A percentile compares a stretch with the other conserved stretches of the same genome.
These are phyloP conservation scores for Tolmerus cingulatus DNA, from an alignment of 2,888 invertebrate genomes.

Conservation along the genomic window DNA sequence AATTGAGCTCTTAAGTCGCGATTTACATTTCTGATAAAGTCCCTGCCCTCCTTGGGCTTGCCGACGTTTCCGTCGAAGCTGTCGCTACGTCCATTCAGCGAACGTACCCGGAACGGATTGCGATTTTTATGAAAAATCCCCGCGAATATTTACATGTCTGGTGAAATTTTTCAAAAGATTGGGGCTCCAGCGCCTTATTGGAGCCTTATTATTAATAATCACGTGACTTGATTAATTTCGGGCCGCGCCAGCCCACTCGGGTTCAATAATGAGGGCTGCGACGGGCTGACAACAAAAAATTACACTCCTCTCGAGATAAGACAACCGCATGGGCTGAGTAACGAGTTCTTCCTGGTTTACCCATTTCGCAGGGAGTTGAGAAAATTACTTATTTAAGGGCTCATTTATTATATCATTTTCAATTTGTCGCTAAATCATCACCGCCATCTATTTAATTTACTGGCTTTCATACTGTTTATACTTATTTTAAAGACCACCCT, in stretches of 20 bases:
- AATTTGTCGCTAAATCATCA: not conserved
- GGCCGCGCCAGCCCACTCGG: not conserved
- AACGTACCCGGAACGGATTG: constrained; percentile 1
- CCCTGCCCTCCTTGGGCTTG: not conserved
- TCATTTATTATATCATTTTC: not conserved
- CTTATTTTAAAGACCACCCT: not conserved
- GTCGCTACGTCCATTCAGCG: not conserved
- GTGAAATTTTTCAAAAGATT: not conserved
- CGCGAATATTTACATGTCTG: not conserved
- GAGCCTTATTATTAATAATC: constrained; percentile 7
- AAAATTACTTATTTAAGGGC: not conserved
- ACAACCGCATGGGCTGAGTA: not conserved
- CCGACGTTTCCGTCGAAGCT: not conserved
- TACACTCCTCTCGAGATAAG: not conserved
- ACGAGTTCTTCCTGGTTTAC: not conserved
- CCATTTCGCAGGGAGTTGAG: not conserved
- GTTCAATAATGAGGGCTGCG: not conserved
- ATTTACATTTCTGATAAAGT: constrained; percentile 36
- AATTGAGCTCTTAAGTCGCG: constrained; percentile 39
- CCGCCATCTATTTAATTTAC: not conserved
- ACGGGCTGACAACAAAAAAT: not conserved
- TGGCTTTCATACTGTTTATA: not conserved
- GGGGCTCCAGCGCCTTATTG: not conserved
- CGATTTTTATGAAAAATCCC: not conserved
- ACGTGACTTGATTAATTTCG: constrained; percentile 21